phyloP scores from a whole-genome alignment of 2,888 invertebrate species.

The Drosophila limbata region DNA sequence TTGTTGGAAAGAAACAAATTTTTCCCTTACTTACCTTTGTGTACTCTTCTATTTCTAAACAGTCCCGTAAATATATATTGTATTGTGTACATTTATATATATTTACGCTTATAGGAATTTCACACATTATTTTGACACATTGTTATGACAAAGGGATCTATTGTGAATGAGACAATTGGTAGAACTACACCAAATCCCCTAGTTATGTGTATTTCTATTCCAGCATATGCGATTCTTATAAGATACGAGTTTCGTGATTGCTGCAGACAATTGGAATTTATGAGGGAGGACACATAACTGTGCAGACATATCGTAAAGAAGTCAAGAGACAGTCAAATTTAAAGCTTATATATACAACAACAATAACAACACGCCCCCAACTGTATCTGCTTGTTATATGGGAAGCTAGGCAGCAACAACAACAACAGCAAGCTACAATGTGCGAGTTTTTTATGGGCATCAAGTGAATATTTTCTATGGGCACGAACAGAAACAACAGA shows the following conservation, averaged over 20 bases:
- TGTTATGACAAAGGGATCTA: background rate
- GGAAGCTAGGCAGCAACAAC: constrained; percentile 1
- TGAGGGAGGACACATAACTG: constrained; percentile 35
- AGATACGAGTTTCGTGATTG: constrained; percentile 28
- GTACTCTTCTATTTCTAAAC: background rate
- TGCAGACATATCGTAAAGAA: constrained; percentile 32
- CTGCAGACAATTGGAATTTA: constrained; percentile 51
- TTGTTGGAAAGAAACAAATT: background rate
- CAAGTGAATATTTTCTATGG: constrained; percentile 60
- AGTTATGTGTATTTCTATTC: background rate
- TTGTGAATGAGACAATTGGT: background rate
- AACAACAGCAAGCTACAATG: constrained; percentile 28
- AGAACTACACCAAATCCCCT: constrained; percentile 6
- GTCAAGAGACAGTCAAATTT: constrained; percentile 67
- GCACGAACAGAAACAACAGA: constrained; percentile 25
- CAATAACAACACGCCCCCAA: constrained; percentile 21
- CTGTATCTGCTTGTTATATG: constrained; percentile 25
- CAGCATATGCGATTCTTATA: constrained; percentile 1
- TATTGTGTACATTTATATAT: background rate
- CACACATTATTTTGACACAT: background rate
- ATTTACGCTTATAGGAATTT: background rate
- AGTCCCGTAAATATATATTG: background rate
- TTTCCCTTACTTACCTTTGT: background rate
- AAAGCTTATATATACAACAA: constrained; percentile 55
- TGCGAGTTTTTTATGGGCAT: constrained; percentile 71